Evolutionary conservation across 2,888 invertebrate species (phyloP).

Genomic region (Galerucella pusilla): DNA sequence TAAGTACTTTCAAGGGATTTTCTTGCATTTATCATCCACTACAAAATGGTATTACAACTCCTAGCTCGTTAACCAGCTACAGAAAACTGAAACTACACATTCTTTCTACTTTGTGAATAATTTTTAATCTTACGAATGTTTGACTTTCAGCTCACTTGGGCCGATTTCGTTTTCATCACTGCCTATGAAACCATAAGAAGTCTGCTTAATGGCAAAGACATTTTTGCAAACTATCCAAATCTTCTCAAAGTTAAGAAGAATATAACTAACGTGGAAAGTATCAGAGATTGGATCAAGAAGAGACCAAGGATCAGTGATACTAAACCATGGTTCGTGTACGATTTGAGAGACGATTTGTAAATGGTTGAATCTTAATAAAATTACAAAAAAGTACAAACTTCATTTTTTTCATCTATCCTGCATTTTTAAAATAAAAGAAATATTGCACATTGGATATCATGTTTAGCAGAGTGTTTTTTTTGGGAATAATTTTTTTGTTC

Average conservation of each 20-base stretch:
- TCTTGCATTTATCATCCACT: no score
- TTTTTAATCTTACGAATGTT: background rate
- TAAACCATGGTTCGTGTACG: conserved; percentile 14
- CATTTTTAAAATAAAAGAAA: no score
- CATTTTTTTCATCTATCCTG: no score
- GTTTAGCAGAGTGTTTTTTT: no score
- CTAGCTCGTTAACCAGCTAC: no score
- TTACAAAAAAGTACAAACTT: no score
- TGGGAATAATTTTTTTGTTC: no score
- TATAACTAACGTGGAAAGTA: conserved; percentile 69
- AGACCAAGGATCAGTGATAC: conserved; percentile 64
- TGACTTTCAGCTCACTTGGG: conserved; percentile 31
- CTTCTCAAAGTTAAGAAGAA: conserved; percentile 69
- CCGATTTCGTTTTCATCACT: conserved; percentile 21
- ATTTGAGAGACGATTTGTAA: conserved; percentile 24
- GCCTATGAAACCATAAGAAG: conserved; percentile 21
- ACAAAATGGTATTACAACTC: no score
- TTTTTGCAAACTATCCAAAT: conserved; percentile 69
- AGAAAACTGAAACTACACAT: no score
- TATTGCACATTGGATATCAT: no score
- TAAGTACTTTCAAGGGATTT: conserved; percentile 14
- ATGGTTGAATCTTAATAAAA: no score
- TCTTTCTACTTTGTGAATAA: background rate
- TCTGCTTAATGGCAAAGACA: conserved; percentile 21
- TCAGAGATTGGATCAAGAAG: conserved; percentile 74